Percentiles rank a stretch among this genome's conserved stretches.
Evolutionary conservation across 2,888 invertebrate species (phyloP).

Genomic region (Polydrusus pterygomalis): DNA sequence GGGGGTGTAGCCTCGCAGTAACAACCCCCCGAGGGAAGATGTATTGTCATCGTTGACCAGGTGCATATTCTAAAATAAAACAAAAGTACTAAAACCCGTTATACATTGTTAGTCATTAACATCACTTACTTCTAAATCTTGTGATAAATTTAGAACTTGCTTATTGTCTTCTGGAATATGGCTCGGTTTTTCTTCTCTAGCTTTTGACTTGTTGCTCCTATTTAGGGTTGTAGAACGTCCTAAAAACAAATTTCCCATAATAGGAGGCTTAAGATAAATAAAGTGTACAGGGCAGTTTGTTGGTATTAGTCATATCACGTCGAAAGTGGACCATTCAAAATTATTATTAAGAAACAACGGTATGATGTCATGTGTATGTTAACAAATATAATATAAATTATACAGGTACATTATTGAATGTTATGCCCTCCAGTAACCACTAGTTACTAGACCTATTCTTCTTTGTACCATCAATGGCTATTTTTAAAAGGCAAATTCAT

Average conservation of each 20-base stretch:
- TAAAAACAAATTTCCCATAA: constrained; percentile 5
- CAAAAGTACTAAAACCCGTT: neutral
- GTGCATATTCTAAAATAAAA: constrained; percentile 75
- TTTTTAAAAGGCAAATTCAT: too few species aligned
- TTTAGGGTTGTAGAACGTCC: constrained; percentile 34
- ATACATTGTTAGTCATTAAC: too few species aligned
- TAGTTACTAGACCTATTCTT: too few species aligned
- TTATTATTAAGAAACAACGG: too few species aligned
- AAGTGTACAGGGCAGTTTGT: too few species aligned
- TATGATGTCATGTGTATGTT: too few species aligned
- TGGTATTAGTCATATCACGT: too few species aligned
- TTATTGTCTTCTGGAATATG: constrained; percentile 77
- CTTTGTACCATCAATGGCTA: too few species aligned
- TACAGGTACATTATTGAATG: too few species aligned
- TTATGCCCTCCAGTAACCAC: too few species aligned
- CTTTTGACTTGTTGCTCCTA: constrained; percentile 68
- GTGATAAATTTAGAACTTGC: constrained; percentile 70
- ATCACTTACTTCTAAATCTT: constrained; percentile 71
- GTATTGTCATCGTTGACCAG: constrained; percentile 75
- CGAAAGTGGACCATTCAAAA: too few species aligned
- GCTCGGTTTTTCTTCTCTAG: constrained; percentile 68
- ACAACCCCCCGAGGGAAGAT: constrained; percentile 76
- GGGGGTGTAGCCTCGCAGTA: constrained; percentile 83
- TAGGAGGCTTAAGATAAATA: neutral
- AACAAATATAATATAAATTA: too few species aligned